Percentiles rank a stretch among this genome's conserved stretches.
These are phyloP conservation scores for Heliangelus exortis DNA, from an alignment of 2,797 vertebrate species.

Conservation along the genomic window DNA sequence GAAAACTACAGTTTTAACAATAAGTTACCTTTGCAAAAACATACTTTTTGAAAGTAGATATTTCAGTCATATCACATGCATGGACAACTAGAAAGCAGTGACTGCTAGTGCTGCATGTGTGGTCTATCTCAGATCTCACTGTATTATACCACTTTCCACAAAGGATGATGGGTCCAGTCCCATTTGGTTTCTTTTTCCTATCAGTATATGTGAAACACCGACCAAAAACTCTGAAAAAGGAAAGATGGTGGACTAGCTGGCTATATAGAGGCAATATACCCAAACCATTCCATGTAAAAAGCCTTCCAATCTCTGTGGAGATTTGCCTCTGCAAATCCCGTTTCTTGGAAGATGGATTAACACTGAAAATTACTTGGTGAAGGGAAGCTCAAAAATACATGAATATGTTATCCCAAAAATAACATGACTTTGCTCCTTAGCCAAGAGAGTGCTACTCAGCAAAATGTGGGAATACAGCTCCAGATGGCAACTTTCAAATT, in stretches of 20 bases:
- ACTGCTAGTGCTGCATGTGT: neutral
- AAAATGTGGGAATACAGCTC: conserved; percentile 19
- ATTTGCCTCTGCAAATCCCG: conserved; percentile 31
- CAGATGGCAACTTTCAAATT: conserved; percentile 40
- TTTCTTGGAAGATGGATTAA: neutral
- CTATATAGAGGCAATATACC: neutral
- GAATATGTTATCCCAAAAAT: conserved; percentile 31
- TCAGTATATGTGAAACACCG: neutral
- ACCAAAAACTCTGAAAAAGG: neutral
- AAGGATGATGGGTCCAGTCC: neutral
- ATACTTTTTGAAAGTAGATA: neutral
- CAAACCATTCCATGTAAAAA: neutral
- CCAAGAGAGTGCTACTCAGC: conserved; percentile 15
- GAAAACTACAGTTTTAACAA: neutral
- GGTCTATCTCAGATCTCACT: neutral
- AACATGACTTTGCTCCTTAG: conserved; percentile 6
- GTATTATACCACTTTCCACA: neutral
- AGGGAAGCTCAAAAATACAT: neutral
- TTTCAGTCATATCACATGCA: neutral
- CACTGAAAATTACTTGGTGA: conserved; percentile 33
- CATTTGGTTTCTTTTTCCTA: neutral
- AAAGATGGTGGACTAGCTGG: conserved; percentile 19
- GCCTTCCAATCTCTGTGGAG: neutral
- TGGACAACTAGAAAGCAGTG: neutral
- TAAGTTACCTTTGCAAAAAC: neutral